These are phyloP conservation scores for Polydrusus cervinus DNA, from an alignment of 2,888 invertebrate species.

Conservation along the genomic window DNA sequence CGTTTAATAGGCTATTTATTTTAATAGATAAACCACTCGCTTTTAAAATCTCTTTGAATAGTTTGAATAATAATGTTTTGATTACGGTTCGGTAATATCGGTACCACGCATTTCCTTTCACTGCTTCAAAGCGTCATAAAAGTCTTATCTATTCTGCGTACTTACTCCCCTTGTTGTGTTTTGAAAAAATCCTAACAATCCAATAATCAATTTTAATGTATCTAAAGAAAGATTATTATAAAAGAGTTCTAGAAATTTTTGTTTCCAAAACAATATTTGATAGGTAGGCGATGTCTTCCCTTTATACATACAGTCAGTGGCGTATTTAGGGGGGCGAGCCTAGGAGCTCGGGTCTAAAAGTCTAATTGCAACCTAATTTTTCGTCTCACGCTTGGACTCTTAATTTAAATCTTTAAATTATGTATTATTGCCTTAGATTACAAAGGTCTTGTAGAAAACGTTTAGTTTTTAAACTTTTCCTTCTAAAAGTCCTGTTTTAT, in stretches of 20 bases:
- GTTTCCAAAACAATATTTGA: neutral
- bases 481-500: too few relatives aligned
- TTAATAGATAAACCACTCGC: conserved; percentile 32
- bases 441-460: too few relatives aligned
- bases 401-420: too few relatives aligned
- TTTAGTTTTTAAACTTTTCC: too few relatives aligned
- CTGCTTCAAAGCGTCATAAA: neutral
- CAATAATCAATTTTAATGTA: neutral
- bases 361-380: too few relatives aligned
- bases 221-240: neutral
- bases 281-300: too few relatives aligned
- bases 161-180: conserved; percentile 21
- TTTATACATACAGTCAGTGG: too few relatives aligned
- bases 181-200: neutral
- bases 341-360: too few relatives aligned
- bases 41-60: conserved; percentile 28
- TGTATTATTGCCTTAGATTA: too few relatives aligned
- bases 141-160: conserved; percentile 1
- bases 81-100: conserved; percentile 17
- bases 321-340: too few relatives aligned
- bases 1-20: conserved; percentile 8
- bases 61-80: too few relatives aligned
- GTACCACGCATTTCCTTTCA: conserved; percentile 38
- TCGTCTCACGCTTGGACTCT: too few relatives aligned
- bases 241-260: neutral